Evolutionary conservation across 1,140 invertebrate genomes (phyloP), one percentile per base, ranked within the genome.

Genomic region (Triops cancriformis): DNA sequence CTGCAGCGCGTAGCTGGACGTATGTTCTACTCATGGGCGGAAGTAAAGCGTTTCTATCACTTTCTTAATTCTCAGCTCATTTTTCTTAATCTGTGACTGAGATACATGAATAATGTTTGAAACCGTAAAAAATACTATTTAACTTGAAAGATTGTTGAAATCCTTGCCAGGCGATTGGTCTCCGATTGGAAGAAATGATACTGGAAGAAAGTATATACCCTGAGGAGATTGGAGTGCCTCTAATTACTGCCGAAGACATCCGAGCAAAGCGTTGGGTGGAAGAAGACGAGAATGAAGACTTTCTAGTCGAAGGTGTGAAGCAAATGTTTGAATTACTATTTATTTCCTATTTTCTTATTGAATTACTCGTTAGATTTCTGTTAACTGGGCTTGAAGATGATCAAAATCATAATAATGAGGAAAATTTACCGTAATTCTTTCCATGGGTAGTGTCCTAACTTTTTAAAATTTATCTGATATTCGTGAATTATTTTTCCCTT

Each of bases 261-360:
- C 9, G 51, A 64, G 51, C 51, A 9, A 64, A 64, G n/a, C 23
- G 51, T 23, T 64, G 51, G 51, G 84, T 95, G 76, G 87, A 93
- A 72, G 92, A 95, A 85, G 96, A 99, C 82, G 96, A 98, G 83
- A 95, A 99, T 82, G 98, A 99, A 87, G 96, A 99, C 85, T 99
- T 98, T 83, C 86, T 99, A 7, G 97, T 99, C 86, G 97, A 99
- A 90, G 92, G 94, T 95, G n/a, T n/a, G n/a, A n/a, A n/a, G n/a
- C n/a, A n/a, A n/a, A n/a, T n/a, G n/a, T n/a, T n/a, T n/a, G n/a
- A n/a, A n/a, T n/a, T n/a, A n/a, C n/a, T n/a, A n/a, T n/a, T n/a
- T n/a, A n/a, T n/a, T n/a, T n/a, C n/a, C n/a, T n/a, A n/a, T n/a
- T 37, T 37, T 37, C 31, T 37, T 37, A 37, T 37, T 2, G 31